Base-by-base conservation (phyloP, 2,888 invertebrate genomes). In the Catocala fraxini region DNA sequence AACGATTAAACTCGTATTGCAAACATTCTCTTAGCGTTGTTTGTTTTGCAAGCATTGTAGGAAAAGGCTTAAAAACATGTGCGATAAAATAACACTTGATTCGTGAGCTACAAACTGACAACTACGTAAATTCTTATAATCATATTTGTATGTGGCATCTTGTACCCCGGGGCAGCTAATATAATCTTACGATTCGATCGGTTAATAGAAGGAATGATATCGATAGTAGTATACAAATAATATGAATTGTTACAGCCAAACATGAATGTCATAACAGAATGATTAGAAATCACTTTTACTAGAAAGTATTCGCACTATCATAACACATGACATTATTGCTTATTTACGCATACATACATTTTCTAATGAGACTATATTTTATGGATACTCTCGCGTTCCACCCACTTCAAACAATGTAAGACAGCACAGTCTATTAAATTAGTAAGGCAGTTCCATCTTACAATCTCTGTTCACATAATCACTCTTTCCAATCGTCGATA, bases 401-500 rank as follows among this genome's bases (percentile, higher is more conserved):
- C 35, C 35, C 35, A 39, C 35, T 39, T 39, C 3, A 39, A 39
- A 9, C 35, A 39, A 39, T 9, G 35, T 39, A 39, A 39, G 0
- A 39, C 35, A 2, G 9, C 35, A 45, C 47, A 9, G 9, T 11
- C 41, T 7, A 43, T 6, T 39, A 43, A 55, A 60, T 48, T 47
- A 59, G 42, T 57, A 47, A 42, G 39, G 47, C 56, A 56, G 51
- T 68, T 54, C 5, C 52, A 55, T 59, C 54, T 39, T 9, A 15
- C 46, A 51, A 39, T 47, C 13, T 34, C 54, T 51, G 0, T 34
- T 48, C 13, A 48, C 11, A 41, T 54, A 42, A 42, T 51, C 51
- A 56, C 51, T n/a, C 48, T 56, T 75, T 63, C 63, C 51, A 65
- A 70, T 35, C 51, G 60, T 54, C 48, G 45, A 45, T 25, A 56